These are phyloP conservation scores for Mercenaria mercenaria DNA, from an alignment of 1,140 invertebrate species.

Conservation along the genomic window DNA sequence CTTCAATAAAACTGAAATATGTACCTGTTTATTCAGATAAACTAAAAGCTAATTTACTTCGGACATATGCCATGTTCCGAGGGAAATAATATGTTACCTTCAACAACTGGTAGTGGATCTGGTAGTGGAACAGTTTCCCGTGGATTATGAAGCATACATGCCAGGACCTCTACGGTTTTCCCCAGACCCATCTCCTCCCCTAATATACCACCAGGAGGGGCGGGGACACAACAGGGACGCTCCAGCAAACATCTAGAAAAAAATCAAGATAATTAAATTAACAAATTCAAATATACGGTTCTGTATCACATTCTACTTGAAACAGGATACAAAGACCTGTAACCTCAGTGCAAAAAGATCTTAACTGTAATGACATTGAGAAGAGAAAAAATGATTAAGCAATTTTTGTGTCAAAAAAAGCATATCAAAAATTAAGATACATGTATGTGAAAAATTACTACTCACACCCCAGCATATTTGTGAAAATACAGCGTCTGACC, in stretches of 20 bases:
- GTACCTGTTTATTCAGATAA: too few relatives aligned
- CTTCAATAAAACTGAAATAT: too few relatives aligned
- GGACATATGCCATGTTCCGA: too few relatives aligned
- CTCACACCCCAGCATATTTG: slow-evolving; percentile 86
- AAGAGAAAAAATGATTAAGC: too few relatives aligned
- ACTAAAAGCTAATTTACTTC: too few relatives aligned
- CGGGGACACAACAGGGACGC: slow-evolving; percentile 53
- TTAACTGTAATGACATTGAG: not conserved
- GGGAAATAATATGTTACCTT: too few relatives aligned
- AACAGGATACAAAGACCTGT: too few relatives aligned
- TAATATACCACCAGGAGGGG: slow-evolving; percentile 90
- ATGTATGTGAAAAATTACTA: too few relatives aligned
- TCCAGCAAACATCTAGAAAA: slow-evolving; percentile 73
- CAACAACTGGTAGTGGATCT: slow-evolving; percentile 72
- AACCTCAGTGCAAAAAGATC: too few relatives aligned
- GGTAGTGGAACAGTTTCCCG: slow-evolving; percentile 80
- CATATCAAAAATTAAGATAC: too few relatives aligned
- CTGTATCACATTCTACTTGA: not conserved
- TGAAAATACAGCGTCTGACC: slow-evolving; percentile 87
- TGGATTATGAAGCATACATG: slow-evolving; percentile 89
- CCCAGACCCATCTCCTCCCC: slow-evolving; percentile 95
- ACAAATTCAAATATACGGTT: not conserved
- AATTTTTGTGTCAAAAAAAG: too few relatives aligned
- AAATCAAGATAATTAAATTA: too few relatives aligned
- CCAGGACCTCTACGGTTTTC: slow-evolving; percentile 93